Evolutionary conservation across 2,888 invertebrate genomes (phyloP).

Genomic region (Hesperia comma): DNA sequence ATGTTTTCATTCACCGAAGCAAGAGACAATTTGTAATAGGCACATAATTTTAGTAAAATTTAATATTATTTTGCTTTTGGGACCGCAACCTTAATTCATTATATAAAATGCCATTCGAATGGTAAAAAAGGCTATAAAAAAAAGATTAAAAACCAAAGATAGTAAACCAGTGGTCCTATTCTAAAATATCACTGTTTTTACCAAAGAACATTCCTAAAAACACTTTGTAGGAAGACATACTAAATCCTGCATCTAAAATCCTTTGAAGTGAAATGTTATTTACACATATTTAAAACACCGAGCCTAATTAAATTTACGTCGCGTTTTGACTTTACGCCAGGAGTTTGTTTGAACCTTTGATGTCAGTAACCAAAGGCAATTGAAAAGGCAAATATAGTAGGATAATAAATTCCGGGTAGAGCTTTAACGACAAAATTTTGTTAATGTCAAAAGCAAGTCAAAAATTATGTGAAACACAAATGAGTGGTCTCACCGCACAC

Average conservation of each 20-base stretch:
- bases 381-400: conserved; percentile 24
- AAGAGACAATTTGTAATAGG: too few relatives aligned
- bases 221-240: neutral
- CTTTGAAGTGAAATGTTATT: conserved; percentile 21
- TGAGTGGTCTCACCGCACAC: too few relatives aligned
- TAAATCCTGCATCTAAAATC: neutral
- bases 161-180: neutral
- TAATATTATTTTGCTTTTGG: too few relatives aligned
- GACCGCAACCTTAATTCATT: too few relatives aligned
- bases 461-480: too few relatives aligned
- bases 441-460: neutral
- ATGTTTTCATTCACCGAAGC: too few relatives aligned
- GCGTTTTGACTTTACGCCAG: conserved; percentile 30
- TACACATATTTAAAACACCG: conserved; percentile 23
- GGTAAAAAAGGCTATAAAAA: too few relatives aligned
- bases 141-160: too few relatives aligned
- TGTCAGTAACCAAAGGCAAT: conserved; percentile 32
- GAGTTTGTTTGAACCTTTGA: conserved; percentile 27
- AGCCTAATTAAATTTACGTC: conserved; percentile 26
- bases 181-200: neutral
- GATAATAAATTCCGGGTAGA: neutral
- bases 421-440: neutral
- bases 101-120: too few relatives aligned
- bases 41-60: too few relatives aligned
- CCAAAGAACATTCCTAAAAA: neutral